Base-by-base conservation (phyloP, 2,888 invertebrate species). In the Taphrorychus bicolor region DNA sequence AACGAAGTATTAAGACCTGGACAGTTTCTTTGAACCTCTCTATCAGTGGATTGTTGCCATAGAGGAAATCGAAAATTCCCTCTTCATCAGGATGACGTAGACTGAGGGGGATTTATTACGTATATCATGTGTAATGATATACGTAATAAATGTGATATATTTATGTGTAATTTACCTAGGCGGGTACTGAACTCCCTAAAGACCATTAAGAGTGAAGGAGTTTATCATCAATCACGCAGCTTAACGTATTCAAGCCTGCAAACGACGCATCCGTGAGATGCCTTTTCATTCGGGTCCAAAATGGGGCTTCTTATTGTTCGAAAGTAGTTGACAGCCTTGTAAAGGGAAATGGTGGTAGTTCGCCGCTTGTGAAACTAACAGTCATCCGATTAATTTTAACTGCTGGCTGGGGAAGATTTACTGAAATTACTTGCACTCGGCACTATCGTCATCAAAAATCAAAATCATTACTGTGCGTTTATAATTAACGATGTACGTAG, bases 231-330 rank as follows among this genome's bases (percentile, higher is more conserved):
- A 68, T 68, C 68, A 68, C 62, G 19, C 23, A 45, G 52, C 59
- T 67, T 58, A 68, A 56, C 63, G 51, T 68, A 68, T 68, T 68
- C 68, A 63, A 63, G 68, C 21, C 68, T 68, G 63, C 63, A 54
- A 68, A 54, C 59, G 68, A 68, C 68, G 68, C 59, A 66, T 61
- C 61, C 42, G 66, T 48, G 53, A 51, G 54, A 65, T 59, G 59
- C 59, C 59, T 62, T 56, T 62, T 62, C 52, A 64, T 64, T 64
- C 45, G 59, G 17, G 19, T 24, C 45, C 23, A 23, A 57, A 63
- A 58, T 51, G 52, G 64, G 53, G 51, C 49, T 57, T 49, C 62
- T 42, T 58, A 49, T 58, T 58, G 52, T 64, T 57, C 64, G 57
- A 58, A 45, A 45, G 17, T 45, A 45, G 57, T 58, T 64, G 64